These are phyloP conservation scores for Stegophylla sp. DNA, from an alignment of 2,888 invertebrate genomes.

Conservation along the genomic window DNA sequence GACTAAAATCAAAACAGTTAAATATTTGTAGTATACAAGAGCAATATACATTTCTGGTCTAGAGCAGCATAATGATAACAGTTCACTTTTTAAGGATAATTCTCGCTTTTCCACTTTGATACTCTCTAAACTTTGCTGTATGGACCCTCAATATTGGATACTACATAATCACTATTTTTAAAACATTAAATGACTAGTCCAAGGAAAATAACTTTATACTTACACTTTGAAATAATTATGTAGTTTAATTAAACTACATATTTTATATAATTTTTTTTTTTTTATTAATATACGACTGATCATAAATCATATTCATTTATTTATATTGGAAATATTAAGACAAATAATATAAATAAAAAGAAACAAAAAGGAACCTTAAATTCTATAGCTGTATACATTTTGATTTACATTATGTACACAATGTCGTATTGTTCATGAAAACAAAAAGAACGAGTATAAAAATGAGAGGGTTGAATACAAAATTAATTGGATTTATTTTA, in stretches of 20 bases:
- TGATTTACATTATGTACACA: constrained; percentile 54
- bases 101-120: no score
- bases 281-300: constrained; percentile 47
- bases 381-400: constrained; percentile 52
- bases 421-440: constrained; percentile 22
- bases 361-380: constrained; percentile 52
- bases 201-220: no score
- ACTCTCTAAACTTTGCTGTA: no score
- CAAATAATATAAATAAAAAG: constrained; percentile 52
- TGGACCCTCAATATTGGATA: no score
- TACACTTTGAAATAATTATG: no score
- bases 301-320: constrained; percentile 19
- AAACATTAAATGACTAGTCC: no score
- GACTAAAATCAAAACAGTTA: no score
- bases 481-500: constrained; percentile 47
- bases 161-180: no score
- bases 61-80: no score
- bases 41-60: no score
- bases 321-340: constrained; percentile 39
- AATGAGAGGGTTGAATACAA: constrained; percentile 49
- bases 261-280: neutral
- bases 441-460: constrained; percentile 49
- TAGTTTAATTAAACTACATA: neutral
- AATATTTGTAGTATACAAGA: no score
- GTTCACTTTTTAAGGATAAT: no score